Evolutionary conservation across 1,140 invertebrate genomes (phyloP), one percentile per base, ranked within the genome.

Genomic region (Branchinecta lindahli): DNA sequence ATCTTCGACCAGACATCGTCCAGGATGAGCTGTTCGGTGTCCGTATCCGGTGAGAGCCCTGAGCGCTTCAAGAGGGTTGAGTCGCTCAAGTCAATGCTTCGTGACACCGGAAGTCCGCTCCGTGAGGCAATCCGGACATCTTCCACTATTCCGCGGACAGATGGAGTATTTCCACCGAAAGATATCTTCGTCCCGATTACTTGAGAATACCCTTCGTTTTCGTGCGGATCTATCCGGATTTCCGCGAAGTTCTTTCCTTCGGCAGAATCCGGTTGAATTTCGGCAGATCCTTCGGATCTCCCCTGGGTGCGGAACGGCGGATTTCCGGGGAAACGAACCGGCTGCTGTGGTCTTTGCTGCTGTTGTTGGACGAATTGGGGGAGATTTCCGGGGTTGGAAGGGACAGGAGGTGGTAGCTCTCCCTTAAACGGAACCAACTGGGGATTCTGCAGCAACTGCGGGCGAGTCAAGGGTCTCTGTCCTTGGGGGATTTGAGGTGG

Each of bases 191-290:
- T 61, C 12, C 18, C 18, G 4, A 61, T 61, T 15, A 61, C 52
- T 61, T 61, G 52, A 61, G 52, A 61, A 20, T 15, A 61, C 6
- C 52, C 52, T 61, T 61, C 52, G 18, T 61, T 61, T 61, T 61
- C 52, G 12, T 61, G 12, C 12, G 52, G 52, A 20, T 61, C 18
- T 15, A 61, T 61, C 12, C 12, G 12, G 6, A 61, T 20, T 20
- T 61, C 12, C 12, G 12, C 12, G 52, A 61, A 61, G 52, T 20
- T 61, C 12, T 61, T 61, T 15, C 18, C 52, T 12, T 61, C 52
- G 6, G 18, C 18, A 4, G 52, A 12, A 61, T 15, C 12, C 52
- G 12, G 52, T 61, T 61, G 52, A 61, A 15, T 20, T 61, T 20
- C 52, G 18, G 12, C 52, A 1, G 12, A 15, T 61, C 52, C 52